Evolutionary conservation across 2,113 vertebrate genomes (phyloP), one percentile per base, ranked within the genome.

Genomic region (Anhinga rufa): DNA sequence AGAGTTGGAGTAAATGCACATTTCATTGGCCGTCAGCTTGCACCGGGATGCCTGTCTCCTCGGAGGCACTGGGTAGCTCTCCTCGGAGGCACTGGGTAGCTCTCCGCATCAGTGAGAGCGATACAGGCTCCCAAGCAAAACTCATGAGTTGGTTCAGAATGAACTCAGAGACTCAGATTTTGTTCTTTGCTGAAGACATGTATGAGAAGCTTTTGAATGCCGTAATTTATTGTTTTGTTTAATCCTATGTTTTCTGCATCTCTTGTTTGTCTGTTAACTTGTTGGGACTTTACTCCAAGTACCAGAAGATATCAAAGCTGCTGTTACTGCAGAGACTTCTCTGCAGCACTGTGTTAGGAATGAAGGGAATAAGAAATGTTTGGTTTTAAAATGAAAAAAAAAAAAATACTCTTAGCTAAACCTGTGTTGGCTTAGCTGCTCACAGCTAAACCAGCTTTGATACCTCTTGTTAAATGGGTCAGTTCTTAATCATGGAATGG

Each of bases 391-490:
- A 65, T 58, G 52, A 3, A 19, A 7, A 75, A 26, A 40, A 52
- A 31, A 46, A 21, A 26, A 31, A 66, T 19, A 62, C 52, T 87
- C 54, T 55, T 54, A 51, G 81, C 69, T 92, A 82, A 93, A 79
- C 64, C 84, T 82, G 36, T 14, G 75, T 62, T 89, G 94, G 86
- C 72, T 94, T 72, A 65, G 91, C 92, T 94, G 84, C 80, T 91
- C 49, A 36, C 38, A 81, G 92, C 94, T 94, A 69, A 91, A 79
- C 89, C 77, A 87, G 93, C 95, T 94, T 91, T 90, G 94, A 95
- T 95, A 95, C 95, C 94, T 97, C 96, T 79, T 88, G 86, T 94
- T 55, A 79, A 93, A 78, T 93, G 88, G 94, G 85, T 96, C 82
- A 93, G 90, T 91, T 94, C 48, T 90, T 89, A 80, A 75, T 83